Evolutionary conservation across 2,113 vertebrate species (phyloP).

Genomic region (Poeciliopsis prolifica): DNA sequence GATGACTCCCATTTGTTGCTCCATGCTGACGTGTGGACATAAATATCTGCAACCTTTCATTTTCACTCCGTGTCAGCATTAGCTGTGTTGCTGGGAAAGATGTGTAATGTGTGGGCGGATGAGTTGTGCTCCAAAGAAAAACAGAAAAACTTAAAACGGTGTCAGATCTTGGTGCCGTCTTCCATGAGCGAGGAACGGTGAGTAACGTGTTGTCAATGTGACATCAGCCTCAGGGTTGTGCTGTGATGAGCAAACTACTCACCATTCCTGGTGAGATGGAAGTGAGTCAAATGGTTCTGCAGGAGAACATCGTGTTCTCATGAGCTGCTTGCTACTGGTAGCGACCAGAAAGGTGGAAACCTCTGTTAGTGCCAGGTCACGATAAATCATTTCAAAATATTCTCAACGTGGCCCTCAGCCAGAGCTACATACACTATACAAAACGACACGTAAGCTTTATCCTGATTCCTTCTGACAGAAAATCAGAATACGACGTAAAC

Average conservation of each 20-base stretch:
- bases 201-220: conserved; percentile 54
- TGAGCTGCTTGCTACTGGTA: conserved; percentile 25
- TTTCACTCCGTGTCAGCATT: conserved; percentile 6
- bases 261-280: conserved; percentile 48
- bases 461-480: too few species aligned
- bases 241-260: background rate
- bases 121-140: conserved; percentile 8
- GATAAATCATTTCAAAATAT: too few species aligned
- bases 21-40: background rate
- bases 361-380: too few species aligned
- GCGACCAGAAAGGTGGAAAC: too few species aligned
- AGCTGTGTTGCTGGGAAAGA: background rate
- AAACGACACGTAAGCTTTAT: too few species aligned
- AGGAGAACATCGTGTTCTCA: conserved; percentile 38
- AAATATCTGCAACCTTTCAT: background rate
- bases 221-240: background rate
- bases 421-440: too few species aligned
- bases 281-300: conserved; percentile 23
- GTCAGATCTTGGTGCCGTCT: conserved; percentile 40
- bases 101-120: conserved; percentile 33
- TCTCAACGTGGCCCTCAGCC: too few species aligned
- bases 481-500: too few species aligned
- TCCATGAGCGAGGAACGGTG: conserved; percentile 55
- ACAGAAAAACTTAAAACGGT: background rate
- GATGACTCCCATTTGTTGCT: too few species aligned